phyloP scores from a whole-genome alignment of 2,888 invertebrate species.

The Drosophila meridionalis region DNA sequence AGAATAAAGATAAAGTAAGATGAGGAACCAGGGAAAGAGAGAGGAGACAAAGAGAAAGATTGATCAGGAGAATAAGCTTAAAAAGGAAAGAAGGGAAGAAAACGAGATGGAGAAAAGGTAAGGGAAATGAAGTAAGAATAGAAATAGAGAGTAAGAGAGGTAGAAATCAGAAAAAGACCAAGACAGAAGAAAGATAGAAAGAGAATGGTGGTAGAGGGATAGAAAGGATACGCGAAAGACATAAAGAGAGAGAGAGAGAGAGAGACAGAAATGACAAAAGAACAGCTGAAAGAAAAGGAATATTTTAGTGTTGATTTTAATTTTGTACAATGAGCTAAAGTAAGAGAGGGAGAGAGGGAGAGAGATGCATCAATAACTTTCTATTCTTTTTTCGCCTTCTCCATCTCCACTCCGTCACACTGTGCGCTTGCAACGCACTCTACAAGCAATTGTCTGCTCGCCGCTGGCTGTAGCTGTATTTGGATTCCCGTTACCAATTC shows the following conservation, averaged over 20 bases:
- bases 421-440: slow-evolving; percentile 9
- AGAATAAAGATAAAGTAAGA: neutral
- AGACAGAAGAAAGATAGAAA: neutral
- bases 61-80: no score
- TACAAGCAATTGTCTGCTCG: neutral
- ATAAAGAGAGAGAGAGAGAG: neutral
- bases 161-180: neutral
- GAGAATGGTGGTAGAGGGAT: neutral
- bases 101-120: neutral
- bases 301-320: no score
- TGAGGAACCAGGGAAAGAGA: no score
- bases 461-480: slow-evolving; percentile 5
- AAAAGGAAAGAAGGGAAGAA: neutral
- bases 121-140: neutral
- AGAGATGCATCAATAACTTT: neutral
- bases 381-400: neutral
- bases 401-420: neutral
- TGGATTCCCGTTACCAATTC: slow-evolving; percentile 17
- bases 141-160: neutral
- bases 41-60: neutral
- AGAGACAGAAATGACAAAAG: no score
- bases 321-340: no score
- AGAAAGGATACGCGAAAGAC: no score
- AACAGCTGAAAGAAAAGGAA: no score
- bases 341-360: neutral